Evolutionary conservation across 2,797 vertebrate species (phyloP).

Genomic region (Coracias cyanogaster): DNA sequence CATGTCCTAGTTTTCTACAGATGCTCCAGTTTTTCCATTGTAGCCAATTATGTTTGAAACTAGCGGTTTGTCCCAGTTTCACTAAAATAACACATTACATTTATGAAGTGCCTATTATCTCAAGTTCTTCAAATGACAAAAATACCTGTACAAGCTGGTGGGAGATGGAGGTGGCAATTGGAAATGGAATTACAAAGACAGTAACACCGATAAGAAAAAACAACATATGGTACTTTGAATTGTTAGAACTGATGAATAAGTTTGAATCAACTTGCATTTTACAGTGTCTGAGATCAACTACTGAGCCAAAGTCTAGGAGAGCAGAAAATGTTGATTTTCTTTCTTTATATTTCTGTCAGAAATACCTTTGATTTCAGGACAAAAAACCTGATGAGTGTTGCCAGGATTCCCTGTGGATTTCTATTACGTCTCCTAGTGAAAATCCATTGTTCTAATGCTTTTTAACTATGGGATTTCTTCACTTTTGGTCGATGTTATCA

Average conservation of each 20-base stretch:
- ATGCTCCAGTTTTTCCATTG: conserved; percentile 54
- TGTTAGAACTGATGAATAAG: not conserved
- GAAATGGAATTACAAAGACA: not conserved
- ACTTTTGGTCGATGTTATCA: conserved; percentile 52
- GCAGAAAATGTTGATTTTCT: not conserved
- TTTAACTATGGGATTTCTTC: conserved; percentile 34
- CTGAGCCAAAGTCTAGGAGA: not conserved
- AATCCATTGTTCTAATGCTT: conserved; percentile 41
- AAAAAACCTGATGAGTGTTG: not conserved
- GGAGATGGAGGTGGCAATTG: not conserved
- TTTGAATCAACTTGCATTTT: not conserved
- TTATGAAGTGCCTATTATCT: conserved; percentile 40
- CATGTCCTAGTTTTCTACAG: not conserved
- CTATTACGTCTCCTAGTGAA: conserved; percentile 31
- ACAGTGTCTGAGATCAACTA: not conserved
- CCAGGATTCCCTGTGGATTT: conserved; percentile 60
- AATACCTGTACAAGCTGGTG: not conserved
- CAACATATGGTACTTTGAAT: not conserved
- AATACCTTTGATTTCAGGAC: conserved; percentile 21
- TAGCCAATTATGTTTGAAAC: conserved; percentile 62
- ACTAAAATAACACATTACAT: conserved; percentile 50
- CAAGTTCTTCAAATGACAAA: conserved; percentile 3
- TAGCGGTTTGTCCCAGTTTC: conserved; percentile 61
- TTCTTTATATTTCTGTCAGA: conserved; percentile 2
- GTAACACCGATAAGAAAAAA: not conserved